Evolutionary conservation across 1,140 invertebrate genomes (phyloP).

Genomic region (Tetramorium alpestre): DNA sequence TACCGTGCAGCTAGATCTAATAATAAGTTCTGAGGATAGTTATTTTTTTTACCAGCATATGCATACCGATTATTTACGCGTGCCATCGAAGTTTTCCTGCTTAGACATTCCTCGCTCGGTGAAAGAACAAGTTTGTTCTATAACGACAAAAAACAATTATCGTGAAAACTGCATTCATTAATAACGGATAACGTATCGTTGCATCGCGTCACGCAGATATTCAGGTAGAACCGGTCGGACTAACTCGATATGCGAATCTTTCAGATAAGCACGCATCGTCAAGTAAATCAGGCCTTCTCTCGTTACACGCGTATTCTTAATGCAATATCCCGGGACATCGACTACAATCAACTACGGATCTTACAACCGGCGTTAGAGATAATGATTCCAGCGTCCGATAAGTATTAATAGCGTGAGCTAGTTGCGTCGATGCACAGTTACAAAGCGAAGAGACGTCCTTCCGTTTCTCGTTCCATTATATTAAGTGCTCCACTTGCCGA

Average conservation of each 20-base stretch:
- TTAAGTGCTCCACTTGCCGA: conserved; percentile 51
- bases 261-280: conserved; percentile 67
- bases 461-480: conserved; percentile 58
- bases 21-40: conserved; percentile 54
- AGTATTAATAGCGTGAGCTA: conserved; percentile 57
- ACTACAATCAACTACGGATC: conserved; percentile 67
- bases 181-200: conserved; percentile 72
- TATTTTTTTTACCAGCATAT: conserved; percentile 3
- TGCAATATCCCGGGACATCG: conserved; percentile 64
- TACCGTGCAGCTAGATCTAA: conserved; percentile 14
- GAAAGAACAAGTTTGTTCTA: conserved; percentile 34
- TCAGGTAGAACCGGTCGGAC: conserved; percentile 66
- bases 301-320: conserved; percentile 62
- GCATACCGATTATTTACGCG: conserved; percentile 63
- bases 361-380: conserved; percentile 58
- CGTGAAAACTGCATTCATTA: conserved; percentile 73
- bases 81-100: conserved; percentile 30
- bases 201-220: conserved; percentile 69
- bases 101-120: conserved; percentile 19
- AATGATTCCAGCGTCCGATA: conserved; percentile 59
- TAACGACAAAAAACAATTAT: conserved; percentile 63
- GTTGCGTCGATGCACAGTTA: conserved; percentile 35
- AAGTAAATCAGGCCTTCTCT: conserved; percentile 71
- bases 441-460: conserved; percentile 29
- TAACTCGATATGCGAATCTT: conserved; percentile 70